Conservation (phyloP, 2,113 vertebrate species). For the Nothoprocta pentlandii region DNA sequence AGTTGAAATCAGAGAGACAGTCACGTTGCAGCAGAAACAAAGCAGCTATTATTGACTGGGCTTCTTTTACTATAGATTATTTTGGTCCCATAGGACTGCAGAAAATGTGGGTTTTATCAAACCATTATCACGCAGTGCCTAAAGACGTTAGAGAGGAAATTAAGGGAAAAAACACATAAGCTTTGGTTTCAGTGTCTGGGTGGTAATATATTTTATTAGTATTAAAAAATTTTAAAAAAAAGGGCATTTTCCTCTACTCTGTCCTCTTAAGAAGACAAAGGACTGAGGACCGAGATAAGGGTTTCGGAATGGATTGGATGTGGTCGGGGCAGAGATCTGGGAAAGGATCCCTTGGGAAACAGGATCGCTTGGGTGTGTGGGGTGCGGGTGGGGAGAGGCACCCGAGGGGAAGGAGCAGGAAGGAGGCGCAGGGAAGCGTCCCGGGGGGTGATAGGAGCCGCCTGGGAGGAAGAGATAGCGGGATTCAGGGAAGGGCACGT, state of each 20-base stretch:
- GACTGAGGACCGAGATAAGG: neutral
- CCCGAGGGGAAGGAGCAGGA: neutral
- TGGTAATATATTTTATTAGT: accelerated
- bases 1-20: neutral
- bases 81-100: neutral
- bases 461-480: constrained; percentile 40
- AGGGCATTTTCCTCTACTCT: accelerated
- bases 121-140: neutral
- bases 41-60: neutral
- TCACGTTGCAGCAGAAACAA: neutral
- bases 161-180: neutral
- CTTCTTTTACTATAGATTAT: neutral
- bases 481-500: neutral
- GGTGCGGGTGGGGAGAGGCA: neutral
- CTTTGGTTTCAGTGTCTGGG: neutral
- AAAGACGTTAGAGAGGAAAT: neutral
- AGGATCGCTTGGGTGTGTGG: neutral
- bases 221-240: neutral
- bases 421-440: neutral
- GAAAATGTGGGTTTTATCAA: neutral
- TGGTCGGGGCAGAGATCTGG: too few relatives aligned
- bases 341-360: neutral
- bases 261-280: neutral
- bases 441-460: neutral
- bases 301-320: too few relatives aligned